A percentile compares a stretch with the other conserved stretches of the same genome.
These are phyloP conservation scores for Ascidia mentula DNA, from an alignment of 23 tunicate species.

Conservation along the genomic window DNA sequence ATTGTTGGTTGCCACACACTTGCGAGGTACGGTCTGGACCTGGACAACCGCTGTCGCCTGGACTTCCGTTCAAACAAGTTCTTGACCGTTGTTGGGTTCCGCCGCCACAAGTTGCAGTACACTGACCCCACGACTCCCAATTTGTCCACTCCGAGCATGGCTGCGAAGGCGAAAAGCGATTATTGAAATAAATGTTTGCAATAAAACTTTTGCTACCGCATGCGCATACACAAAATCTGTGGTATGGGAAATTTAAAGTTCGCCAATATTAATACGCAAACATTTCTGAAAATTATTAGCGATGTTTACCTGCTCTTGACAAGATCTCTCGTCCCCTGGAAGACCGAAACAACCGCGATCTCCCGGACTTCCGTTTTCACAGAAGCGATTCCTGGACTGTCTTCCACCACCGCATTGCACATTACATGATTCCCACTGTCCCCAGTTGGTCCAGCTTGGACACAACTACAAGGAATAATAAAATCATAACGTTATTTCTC, in stretches of 20 bases:
- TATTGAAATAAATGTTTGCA: not conserved
- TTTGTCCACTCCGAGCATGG: slow-evolving; percentile 60
- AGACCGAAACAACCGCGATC: slow-evolving; percentile 63
- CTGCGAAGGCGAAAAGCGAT: slow-evolving; percentile 15
- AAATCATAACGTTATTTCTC: too few relatives aligned
- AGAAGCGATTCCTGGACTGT: slow-evolving; percentile 38
- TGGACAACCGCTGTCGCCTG: slow-evolving; percentile 69
- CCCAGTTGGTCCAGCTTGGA: slow-evolving; percentile 34
- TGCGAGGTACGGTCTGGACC: slow-evolving; percentile 20
- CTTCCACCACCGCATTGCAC: slow-evolving; percentile 51
- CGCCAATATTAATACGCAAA: not conserved
- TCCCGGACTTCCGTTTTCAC: slow-evolving; percentile 47
- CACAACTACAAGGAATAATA: not conserved
- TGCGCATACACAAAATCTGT: not conserved
- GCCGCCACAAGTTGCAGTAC: slow-evolving; percentile 64
- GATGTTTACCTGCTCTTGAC: slow-evolving; percentile 35
- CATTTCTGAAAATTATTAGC: not conserved
- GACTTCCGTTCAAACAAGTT: slow-evolving; percentile 52
- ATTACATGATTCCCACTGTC: slow-evolving; percentile 40
- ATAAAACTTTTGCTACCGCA: not conserved
- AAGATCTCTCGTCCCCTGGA: slow-evolving; percentile 17
- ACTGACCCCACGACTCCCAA: slow-evolving; percentile 56
- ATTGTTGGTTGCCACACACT: slow-evolving; percentile 21
- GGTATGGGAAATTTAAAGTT: not conserved
- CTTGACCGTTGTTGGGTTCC: slow-evolving; percentile 46